Percentiles rank a stretch among this genome's conserved stretches.
phyloP scores from a whole-genome alignment of 2,888 invertebrate species.

The Habroteleia sp. region DNA sequence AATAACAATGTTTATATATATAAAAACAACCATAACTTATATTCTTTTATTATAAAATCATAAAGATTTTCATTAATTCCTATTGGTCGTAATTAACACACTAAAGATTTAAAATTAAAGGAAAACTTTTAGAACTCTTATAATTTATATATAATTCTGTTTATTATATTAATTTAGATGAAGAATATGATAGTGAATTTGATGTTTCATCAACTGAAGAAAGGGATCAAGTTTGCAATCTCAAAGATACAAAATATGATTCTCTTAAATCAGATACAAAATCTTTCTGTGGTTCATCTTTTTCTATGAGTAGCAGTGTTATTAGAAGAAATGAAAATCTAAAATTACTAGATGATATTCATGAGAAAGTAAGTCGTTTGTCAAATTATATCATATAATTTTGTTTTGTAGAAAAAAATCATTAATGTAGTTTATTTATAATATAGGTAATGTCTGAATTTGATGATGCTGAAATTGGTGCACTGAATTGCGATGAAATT shows the following conservation, averaged over 20 bases:
- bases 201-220: constrained; percentile 77
- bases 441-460: constrained; percentile 83
- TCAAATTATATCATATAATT: too few species aligned
- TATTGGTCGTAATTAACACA: too few species aligned
- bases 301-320: constrained; percentile 96
- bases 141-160: neutral
- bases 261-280: constrained; percentile 88
- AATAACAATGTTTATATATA: too few species aligned
- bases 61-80: too few species aligned
- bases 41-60: too few species aligned
- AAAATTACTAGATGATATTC: constrained; percentile 90
- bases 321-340: constrained; percentile 92
- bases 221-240: constrained; percentile 81
- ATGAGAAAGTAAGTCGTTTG: constrained; percentile 87
- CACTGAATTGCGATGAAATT: constrained; percentile 94
- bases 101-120: too few species aligned
- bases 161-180: constrained; percentile 66
- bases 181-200: constrained; percentile 76
- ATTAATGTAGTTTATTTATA: constrained; percentile 3
- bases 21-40: too few species aligned
- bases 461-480: constrained; percentile 93
- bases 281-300: constrained; percentile 91
- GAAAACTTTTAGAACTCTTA: too few species aligned
- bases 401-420: too few species aligned
- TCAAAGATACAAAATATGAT: constrained; percentile 80